These are phyloP conservation scores for Struthio camelus DNA, from an alignment of 2,113 vertebrate genomes.

Conservation along the genomic window DNA sequence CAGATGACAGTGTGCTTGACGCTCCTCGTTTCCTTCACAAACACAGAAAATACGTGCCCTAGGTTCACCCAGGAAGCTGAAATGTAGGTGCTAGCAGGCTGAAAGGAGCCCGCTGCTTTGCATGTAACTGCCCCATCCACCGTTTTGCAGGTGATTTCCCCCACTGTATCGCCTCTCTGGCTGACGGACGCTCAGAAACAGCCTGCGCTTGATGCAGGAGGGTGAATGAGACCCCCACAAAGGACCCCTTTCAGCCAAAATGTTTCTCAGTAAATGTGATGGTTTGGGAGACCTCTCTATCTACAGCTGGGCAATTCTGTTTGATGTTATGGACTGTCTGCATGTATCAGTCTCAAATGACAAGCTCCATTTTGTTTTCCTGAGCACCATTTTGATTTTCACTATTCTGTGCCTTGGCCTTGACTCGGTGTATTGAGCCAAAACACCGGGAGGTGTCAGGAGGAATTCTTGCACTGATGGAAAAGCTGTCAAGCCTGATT, in stretches of 20 bases:
- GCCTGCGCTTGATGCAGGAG: fast-evolving
- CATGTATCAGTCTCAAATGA: constrained; percentile 43
- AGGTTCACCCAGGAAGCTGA: background rate
- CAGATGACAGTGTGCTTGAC: background rate
- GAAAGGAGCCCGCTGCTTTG: fast-evolving
- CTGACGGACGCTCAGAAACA: background rate
- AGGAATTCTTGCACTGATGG: constrained; percentile 2
- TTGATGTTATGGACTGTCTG: constrained; percentile 68
- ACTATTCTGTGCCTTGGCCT: constrained; percentile 41
- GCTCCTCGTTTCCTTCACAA: too few species aligned
- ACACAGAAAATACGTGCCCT: background rate
- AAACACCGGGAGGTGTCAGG: constrained; percentile 64
- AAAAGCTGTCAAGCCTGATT: constrained; percentile 49
- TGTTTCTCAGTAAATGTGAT: background rate
- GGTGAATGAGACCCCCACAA: background rate
- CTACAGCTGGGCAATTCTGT: constrained; percentile 40
- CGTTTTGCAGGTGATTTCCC: background rate
- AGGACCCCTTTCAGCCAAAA: constrained; percentile 16
- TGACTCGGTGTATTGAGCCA: constrained; percentile 37
- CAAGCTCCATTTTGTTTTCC: constrained; percentile 50
- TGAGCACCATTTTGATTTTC: constrained; percentile 42
- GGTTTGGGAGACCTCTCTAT: constrained; percentile 7
- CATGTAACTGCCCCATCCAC: fast-evolving
- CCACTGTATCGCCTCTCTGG: fast-evolving
- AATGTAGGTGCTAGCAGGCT: background rate